Conservation (phyloP, 2,797 vertebrate genomes). For the Tamandua tetradactyla region DNA sequence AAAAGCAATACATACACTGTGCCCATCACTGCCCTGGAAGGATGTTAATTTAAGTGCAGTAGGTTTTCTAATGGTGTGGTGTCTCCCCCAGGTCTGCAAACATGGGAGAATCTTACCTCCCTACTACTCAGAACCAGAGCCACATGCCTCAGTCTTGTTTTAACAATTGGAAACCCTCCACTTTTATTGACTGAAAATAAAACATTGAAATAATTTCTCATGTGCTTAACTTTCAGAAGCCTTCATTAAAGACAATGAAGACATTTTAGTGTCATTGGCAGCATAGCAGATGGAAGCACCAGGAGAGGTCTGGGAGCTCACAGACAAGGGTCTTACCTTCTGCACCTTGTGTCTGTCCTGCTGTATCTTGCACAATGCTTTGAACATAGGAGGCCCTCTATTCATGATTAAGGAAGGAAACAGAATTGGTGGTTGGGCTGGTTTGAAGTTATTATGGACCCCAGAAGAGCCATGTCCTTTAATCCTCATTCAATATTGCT, state of each 20-base stretch:
- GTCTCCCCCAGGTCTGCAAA: background rate
- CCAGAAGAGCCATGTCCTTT: no score
- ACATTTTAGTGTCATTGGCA: background rate
- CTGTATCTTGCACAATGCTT: background rate
- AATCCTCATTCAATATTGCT: no score
- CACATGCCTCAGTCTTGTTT: background rate
- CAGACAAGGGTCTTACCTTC: background rate
- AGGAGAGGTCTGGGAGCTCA: background rate
- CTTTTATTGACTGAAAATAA: constrained; percentile 1
- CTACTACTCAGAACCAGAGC: background rate
- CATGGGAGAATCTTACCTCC: background rate
- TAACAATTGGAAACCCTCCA: background rate
- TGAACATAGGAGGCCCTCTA: background rate
- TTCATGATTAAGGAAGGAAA: constrained; percentile 26
- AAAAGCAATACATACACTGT: background rate
- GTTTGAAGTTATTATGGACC: no score
- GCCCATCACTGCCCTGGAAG: background rate
- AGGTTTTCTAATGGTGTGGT: background rate
- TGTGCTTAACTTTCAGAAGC: background rate
- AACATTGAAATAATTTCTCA: background rate
- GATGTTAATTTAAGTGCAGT: background rate
- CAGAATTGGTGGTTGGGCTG: no score
- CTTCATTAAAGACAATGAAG: no score
- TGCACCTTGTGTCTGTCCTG: background rate
- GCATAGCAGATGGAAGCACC: background rate